These are phyloP conservation scores for Caerostris darwini DNA, from an alignment of 1,140 invertebrate species.

Conservation along the genomic window DNA sequence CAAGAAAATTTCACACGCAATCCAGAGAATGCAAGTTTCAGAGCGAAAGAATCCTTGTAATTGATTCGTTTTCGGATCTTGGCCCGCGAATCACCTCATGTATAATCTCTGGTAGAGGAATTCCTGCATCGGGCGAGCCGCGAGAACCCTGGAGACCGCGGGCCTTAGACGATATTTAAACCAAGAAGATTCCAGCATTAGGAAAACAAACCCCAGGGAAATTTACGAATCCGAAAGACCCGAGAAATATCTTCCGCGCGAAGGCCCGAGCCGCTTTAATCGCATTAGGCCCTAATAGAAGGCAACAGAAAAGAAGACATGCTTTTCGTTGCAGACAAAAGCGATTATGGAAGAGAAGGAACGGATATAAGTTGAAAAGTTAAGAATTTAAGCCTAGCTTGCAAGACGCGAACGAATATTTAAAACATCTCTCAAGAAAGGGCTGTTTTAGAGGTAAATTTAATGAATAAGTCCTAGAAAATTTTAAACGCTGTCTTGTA, in stretches of 20 bases:
- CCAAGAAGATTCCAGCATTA: neutral
- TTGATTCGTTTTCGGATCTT: constrained; percentile 6
- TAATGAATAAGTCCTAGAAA: neutral
- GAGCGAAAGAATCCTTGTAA: neutral
- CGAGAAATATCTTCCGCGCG: neutral
- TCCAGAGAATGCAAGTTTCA: neutral
- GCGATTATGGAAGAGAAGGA: neutral
- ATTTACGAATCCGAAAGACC: neutral
- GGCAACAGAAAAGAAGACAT: neutral
- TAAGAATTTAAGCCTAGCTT: neutral
- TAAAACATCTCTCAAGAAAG: neutral
- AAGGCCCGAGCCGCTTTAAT: neutral
- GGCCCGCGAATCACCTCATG: neutral
- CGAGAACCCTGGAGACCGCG: neutral
- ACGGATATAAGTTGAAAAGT: neutral
- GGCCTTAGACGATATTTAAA: neutral
- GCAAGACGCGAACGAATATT: neutral
- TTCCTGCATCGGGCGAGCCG: neutral
- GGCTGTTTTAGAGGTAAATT: neutral
- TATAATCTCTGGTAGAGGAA: neutral
- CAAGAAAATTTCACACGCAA: neutral
- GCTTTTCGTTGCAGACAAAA: neutral
- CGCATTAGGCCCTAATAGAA: neutral
- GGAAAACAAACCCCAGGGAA: neutral
- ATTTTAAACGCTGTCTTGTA: neutral